phyloP scores from a whole-genome alignment of 1,140 invertebrate genomes.

The Drosophila pseudoananassae region DNA sequence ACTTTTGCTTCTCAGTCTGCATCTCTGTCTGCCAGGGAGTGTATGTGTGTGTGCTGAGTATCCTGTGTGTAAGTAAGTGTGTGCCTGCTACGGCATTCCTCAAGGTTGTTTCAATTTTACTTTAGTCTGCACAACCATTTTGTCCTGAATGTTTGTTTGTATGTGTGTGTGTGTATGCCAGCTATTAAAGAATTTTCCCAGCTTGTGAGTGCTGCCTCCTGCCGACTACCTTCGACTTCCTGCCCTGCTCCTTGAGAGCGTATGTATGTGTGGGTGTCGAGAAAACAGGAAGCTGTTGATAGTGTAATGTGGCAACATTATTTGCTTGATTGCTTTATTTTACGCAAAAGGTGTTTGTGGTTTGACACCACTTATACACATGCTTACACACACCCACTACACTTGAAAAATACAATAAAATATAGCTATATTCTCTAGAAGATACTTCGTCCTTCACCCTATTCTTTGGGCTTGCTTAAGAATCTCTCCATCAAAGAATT shows the following conservation, averaged over 20 bases:
- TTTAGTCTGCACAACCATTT: slow-evolving; percentile 67
- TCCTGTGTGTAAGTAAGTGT: slow-evolving; percentile 31
- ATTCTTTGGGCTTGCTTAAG: too few species aligned
- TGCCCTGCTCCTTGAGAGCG: slow-evolving; percentile 2
- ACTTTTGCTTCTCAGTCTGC: slow-evolving; percentile 52
- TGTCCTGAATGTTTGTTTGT: slow-evolving; percentile 31
- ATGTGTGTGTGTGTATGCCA: slow-evolving; percentile 29
- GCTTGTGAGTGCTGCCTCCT: slow-evolving; percentile 19
- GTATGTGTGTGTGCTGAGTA: slow-evolving; percentile 17
- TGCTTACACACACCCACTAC: slow-evolving; percentile 6
- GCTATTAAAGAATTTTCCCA: slow-evolving; percentile 63
- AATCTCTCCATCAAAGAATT: too few species aligned
- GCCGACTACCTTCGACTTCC: slow-evolving; percentile 7
- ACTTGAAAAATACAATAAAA: slow-evolving; percentile 4
- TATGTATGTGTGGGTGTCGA: slow-evolving; percentile 21
- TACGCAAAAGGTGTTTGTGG: slow-evolving; percentile 83
- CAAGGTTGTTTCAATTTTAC: slow-evolving; percentile 82
- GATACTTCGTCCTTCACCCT: neutral
- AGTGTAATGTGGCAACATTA: slow-evolving; percentile 83
- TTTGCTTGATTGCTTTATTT: slow-evolving; percentile 83
- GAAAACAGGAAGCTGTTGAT: slow-evolving; percentile 78
- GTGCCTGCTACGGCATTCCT: slow-evolving; percentile 70
- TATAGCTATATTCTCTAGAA: neutral
- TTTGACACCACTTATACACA: slow-evolving; percentile 66
- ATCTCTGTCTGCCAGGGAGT: slow-evolving; percentile 25